Percentiles rank a stretch among this genome's conserved stretches.
These are phyloP conservation scores for Lycocerus yunnanus DNA, from an alignment of 2,888 invertebrate species.

Conservation along the genomic window DNA sequence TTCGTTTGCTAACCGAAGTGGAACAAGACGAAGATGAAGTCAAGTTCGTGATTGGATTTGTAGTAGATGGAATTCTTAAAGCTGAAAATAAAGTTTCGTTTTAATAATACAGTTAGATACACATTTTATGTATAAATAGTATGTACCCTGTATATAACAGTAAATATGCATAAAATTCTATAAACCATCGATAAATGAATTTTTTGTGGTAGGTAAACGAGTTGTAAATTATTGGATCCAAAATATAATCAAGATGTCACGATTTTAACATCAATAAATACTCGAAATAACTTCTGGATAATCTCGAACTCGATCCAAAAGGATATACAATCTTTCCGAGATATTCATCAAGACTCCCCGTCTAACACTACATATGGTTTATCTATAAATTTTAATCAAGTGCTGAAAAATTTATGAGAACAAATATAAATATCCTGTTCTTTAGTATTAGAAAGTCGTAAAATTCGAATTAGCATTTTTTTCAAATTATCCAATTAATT, in stretches of 20 bases:
- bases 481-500: neutral
- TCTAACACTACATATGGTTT: conserved; percentile 22
- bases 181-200: too few species aligned
- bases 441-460: conserved; percentile 9
- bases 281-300: conserved; percentile 34
- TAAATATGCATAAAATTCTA: neutral
- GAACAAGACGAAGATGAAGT: conserved; percentile 26
- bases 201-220: neutral
- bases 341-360: conserved; percentile 32
- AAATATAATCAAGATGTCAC: conserved; percentile 39
- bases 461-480: neutral
- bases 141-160: too few species aligned
- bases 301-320: conserved; percentile 38
- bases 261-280: conserved; percentile 40
- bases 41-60: conserved; percentile 39
- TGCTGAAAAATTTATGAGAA: conserved; percentile 22
- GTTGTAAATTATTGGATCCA: conserved; percentile 32
- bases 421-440: conserved; percentile 19
- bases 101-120: too few species aligned
- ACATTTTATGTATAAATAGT: too few species aligned
- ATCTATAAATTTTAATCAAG: conserved; percentile 20
- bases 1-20: conserved; percentile 64
- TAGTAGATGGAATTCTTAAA: conserved; percentile 42
- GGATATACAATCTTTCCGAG: conserved; percentile 40
- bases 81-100: conserved; percentile 41